Base-by-base conservation (phyloP, 2,113 vertebrate genomes). In the Chauna torquata region DNA sequence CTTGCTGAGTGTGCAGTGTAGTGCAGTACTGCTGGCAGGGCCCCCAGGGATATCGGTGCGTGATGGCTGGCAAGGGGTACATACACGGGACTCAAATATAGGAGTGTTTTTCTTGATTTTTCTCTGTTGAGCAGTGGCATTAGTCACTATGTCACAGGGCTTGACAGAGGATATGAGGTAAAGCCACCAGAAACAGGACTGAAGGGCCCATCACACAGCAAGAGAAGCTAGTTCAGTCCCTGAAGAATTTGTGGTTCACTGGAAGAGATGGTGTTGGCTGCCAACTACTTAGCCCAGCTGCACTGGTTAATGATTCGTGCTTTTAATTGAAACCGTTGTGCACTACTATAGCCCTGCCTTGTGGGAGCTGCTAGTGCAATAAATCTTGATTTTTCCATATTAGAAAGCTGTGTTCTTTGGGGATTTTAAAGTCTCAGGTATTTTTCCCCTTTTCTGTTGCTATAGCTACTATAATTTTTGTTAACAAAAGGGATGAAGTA, bases 281-380 rank as follows among this genome's bases (percentile, higher is more conserved):
- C 88, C 80, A 69, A 3, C 59, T 83, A 34, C 80, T 62, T 38
- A 91, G 69, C 61, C 79, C 82, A 95, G 81, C 75, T 70, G 34
- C 49, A 45, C 20, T 64, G 72, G 66, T 90, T 96, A 92, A 91
- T 90, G 86, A 88, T 95, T 83, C 1, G 9, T 94, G 86, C 52
- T 86, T 92, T 91, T 96, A 94, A 96, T 50, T 94, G 86, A 93
- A 96, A 92, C 59, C 78, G 68, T 62, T 85, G 84, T 94, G 71
- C 44, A 61, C 30, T 75, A 28, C 84, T 95, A 47, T 47, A 92
- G 66, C 40, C 52, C 30, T 89, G 85, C 71, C 78, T 86, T 71
- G n/a, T 66, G 82, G 74, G 93, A 95, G 84, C 88, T 91, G 70
- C 58, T 95, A 88, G 38, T 88, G 76, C 86, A 68, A 81, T 92